These are phyloP conservation scores for Lethrus apterus DNA, from an alignment of 1,140 invertebrate species.

Conservation along the genomic window DNA sequence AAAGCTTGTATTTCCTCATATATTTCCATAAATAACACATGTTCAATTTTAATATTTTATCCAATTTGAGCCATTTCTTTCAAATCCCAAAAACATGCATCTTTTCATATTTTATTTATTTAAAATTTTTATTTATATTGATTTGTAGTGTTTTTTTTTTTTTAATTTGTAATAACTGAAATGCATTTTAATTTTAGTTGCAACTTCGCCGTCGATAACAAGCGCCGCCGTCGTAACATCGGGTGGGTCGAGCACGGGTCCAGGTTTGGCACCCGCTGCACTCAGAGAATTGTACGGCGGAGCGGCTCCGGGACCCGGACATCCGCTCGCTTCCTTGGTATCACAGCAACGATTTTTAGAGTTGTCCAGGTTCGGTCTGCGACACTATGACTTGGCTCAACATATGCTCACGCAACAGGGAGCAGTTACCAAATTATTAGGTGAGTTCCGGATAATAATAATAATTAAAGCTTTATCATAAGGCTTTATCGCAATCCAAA, in stretches of 20 bases:
- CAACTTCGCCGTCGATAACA: constrained; percentile 32
- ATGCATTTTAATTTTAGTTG: constrained; percentile 34
- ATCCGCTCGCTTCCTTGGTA: constrained; percentile 59
- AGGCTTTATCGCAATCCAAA: no score
- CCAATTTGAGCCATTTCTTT: no score
- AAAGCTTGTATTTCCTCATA: no score
- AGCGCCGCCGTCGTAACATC: constrained; percentile 25
- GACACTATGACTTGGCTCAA: constrained; percentile 83
- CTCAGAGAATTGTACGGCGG: constrained; percentile 42
- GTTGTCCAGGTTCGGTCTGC: constrained; percentile 70
- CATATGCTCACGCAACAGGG: constrained; percentile 85
- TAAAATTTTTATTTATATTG: no score
- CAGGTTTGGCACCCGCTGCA: constrained; percentile 30
- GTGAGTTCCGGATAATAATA: constrained; percentile 55
- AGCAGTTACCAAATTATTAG: constrained; percentile 82
- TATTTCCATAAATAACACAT: no score
- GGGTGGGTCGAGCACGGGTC: constrained; percentile 23
- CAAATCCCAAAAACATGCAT: no score
- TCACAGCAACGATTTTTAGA: constrained; percentile 71
- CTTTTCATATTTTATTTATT: no score
- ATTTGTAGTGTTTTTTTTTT: no score
- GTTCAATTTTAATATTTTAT: no score
- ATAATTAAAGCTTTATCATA: no score
- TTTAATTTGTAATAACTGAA: no score
- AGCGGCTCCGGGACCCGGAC: constrained; percentile 45